phyloP scores from a whole-genome alignment of 2,113 vertebrate genomes.

The Noturus placidus region DNA sequence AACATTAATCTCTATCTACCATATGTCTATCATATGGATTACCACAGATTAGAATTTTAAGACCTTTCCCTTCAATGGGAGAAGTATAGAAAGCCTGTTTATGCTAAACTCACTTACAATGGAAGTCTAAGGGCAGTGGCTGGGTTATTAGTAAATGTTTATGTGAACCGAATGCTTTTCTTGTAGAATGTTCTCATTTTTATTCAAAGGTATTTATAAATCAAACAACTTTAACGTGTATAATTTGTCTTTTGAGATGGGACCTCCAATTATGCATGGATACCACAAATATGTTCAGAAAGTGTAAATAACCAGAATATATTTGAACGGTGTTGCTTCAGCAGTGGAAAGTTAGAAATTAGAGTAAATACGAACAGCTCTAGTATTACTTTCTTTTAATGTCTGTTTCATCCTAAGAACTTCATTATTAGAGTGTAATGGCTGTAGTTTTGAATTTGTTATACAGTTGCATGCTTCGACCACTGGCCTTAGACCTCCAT shows the following conservation, averaged over 20 bases:
- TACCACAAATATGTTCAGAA: background rate
- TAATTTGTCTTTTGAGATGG: background rate
- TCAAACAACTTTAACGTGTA: background rate
- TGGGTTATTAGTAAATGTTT: background rate
- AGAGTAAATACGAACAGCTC: background rate
- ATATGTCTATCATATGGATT: background rate
- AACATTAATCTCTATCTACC: background rate
- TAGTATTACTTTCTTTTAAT: background rate
- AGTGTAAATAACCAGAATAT: background rate
- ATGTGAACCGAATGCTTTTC: background rate
- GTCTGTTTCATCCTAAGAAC: background rate
- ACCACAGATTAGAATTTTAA: background rate
- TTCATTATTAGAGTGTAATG: background rate
- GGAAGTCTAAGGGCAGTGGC: background rate
- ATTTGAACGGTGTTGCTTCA: background rate
- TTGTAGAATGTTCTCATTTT: background rate
- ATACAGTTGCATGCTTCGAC: background rate
- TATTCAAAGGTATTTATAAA: background rate
- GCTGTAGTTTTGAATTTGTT: background rate
- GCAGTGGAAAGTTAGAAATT: background rate
- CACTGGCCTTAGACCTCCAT: background rate
- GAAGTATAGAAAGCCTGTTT: background rate
- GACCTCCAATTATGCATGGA: background rate
- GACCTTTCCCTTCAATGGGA: background rate
- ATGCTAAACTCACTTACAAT: background rate